Percentiles rank a stretch among this genome's conserved stretches.
phyloP scores from a whole-genome alignment of 2,113 vertebrate genomes.

The Tragelaphus strepsiceros region DNA sequence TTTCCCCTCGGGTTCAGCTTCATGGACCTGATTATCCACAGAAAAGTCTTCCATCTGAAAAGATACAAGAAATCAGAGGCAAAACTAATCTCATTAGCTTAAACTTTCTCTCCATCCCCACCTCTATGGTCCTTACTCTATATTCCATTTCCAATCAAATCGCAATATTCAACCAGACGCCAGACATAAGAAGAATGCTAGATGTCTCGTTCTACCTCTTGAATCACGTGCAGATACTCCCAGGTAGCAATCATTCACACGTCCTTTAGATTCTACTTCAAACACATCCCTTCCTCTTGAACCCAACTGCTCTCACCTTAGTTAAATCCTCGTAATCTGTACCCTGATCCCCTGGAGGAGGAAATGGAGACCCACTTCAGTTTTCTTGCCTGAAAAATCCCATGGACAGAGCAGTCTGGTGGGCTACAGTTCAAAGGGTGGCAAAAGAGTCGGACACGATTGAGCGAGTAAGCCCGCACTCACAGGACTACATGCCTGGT shows the following conservation, averaged over 20 bases:
- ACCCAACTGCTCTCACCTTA: background rate
- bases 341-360: background rate
- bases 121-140: background rate
- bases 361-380: background rate
- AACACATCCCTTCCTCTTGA: background rate
- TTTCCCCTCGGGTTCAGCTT: background rate
- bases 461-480: background rate
- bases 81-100: constrained; percentile 3
- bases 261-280: background rate
- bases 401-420: background rate
- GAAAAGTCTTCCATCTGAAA: background rate
- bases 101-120: background rate
- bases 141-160: background rate
- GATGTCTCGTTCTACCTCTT: background rate
- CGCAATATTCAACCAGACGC: background rate
- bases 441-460: background rate
- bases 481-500: background rate
- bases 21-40: background rate
- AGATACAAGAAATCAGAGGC: background rate
- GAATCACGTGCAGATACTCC: background rate
- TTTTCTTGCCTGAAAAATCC: background rate
- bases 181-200: background rate
- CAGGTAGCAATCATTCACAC: background rate
- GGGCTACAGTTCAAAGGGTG: background rate
- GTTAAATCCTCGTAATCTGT: background rate